Conservation (phyloP, 2,888 invertebrate genomes). For the Eristalis pertinax region DNA sequence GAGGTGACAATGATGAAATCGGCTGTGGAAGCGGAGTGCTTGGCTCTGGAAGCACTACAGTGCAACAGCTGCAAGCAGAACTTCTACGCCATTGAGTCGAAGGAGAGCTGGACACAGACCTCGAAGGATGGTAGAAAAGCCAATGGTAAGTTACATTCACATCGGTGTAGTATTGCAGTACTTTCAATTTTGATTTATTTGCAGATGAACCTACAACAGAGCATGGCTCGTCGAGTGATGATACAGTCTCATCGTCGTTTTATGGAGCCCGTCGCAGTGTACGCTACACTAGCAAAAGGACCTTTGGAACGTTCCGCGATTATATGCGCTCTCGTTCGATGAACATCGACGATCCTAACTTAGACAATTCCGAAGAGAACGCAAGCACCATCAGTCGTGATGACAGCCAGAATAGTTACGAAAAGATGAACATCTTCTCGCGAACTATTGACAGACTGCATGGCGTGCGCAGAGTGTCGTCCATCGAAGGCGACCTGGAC, state of each 20-base stretch:
- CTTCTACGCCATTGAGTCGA: conserved; percentile 80
- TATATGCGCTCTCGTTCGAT: conserved; percentile 80
- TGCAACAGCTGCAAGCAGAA: conserved; percentile 81
- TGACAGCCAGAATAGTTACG: conserved; percentile 77
- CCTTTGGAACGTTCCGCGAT: conserved; percentile 80
- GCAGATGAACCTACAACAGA: conserved; percentile 77
- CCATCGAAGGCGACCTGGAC: conserved; percentile 76
- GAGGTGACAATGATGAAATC: conserved; percentile 68
- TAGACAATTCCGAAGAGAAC: conserved; percentile 78
- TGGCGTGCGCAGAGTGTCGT: conserved; percentile 82
- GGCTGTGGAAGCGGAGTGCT: conserved; percentile 74
- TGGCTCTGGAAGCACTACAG: conserved; percentile 79
- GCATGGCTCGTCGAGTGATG: conserved; percentile 81
- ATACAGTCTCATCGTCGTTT: conserved; percentile 81
- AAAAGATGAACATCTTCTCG: conserved; percentile 82
- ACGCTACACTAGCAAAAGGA: conserved; percentile 81
- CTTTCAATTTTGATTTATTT: conserved; percentile 2
- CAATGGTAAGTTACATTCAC: conserved; percentile 74
- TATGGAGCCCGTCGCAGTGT: conserved; percentile 81
- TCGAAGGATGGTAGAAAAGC: conserved; percentile 76
- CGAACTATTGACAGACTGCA: conserved; percentile 84
- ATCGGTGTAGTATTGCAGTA: neutral
- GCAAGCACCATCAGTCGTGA: conserved; percentile 78
- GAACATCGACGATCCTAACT: conserved; percentile 78
- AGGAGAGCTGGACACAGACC: conserved; percentile 78